These are phyloP conservation scores for Saccopteryx bilineata DNA, from an alignment of 2,113 vertebrate species.

Conservation along the genomic window DNA sequence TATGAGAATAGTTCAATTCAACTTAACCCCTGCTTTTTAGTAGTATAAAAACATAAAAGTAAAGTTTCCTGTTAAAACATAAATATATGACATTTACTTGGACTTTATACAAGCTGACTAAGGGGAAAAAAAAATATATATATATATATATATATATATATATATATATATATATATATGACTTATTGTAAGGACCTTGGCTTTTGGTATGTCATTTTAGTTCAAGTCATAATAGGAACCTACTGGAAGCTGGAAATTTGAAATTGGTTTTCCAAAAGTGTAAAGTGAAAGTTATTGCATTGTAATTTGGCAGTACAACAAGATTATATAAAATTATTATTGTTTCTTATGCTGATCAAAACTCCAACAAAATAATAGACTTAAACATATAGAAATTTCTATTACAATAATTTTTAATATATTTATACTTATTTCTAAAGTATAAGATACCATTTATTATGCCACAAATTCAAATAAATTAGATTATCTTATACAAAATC, in stretches of 20 bases:
- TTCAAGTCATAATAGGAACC: not conserved
- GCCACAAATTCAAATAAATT: not conserved
- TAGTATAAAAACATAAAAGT: not conserved
- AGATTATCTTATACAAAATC: not conserved
- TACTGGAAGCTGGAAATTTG: constrained; percentile 31
- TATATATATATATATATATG: not conserved
- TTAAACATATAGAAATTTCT: not conserved
- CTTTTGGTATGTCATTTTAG: not conserved
- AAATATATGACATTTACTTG: not conserved
- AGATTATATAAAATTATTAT: constrained; percentile 3
- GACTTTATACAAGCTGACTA: not conserved
- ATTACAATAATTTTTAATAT: not conserved
- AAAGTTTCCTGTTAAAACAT: not conserved
- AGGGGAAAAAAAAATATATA: not conserved
- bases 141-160: no score
- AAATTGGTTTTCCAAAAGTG: constrained; percentile 19
- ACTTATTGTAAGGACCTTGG: not conserved
- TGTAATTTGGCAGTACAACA: not conserved
- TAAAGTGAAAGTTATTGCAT: constrained; percentile 23
- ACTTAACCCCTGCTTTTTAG: not conserved
- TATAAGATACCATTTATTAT: not conserved
- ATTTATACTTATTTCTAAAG: not conserved
- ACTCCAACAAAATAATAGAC: constrained; percentile 10
- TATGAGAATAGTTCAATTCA: not conserved
- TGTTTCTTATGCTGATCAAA: constrained; percentile 9